Conservation (phyloP, 2,113 vertebrate genomes). For the Lophochroa leadbeateri region DNA sequence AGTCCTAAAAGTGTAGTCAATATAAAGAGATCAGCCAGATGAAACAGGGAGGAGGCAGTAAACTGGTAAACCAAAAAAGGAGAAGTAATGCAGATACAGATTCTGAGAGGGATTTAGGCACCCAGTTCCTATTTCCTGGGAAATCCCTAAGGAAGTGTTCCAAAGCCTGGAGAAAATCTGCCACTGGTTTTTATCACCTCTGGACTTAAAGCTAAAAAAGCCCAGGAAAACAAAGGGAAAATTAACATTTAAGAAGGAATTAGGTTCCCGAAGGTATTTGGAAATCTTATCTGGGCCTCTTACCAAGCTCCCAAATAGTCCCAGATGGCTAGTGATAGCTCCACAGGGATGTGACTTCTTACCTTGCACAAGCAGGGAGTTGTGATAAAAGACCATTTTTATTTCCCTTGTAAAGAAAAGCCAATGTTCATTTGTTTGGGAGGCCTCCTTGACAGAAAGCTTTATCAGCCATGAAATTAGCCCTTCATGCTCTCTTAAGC, state of each 20-base stretch:
- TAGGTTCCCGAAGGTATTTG: not conserved
- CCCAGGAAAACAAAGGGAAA: not conserved
- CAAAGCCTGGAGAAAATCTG: not conserved
- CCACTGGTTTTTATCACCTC: not conserved
- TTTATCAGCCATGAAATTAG: constrained; percentile 80
- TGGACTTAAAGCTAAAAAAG: not conserved
- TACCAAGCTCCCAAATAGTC: not conserved
- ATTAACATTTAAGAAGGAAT: not conserved
- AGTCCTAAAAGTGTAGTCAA: not conserved
- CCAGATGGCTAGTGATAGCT: not conserved
- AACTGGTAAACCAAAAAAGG: not conserved
- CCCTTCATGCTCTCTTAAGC: constrained; percentile 67
- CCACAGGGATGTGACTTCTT: not conserved
- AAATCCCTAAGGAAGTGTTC: not conserved
- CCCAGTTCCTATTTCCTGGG: not conserved
- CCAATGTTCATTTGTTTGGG: constrained; percentile 72
- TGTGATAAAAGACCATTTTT: constrained; percentile 28
- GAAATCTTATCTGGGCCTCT: not conserved
- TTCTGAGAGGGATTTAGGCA: not conserved
- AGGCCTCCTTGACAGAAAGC: constrained; percentile 60
- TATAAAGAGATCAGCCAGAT: not conserved
- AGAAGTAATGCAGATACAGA: not conserved
- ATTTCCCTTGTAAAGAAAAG: constrained; percentile 56
- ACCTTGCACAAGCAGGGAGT: not conserved
- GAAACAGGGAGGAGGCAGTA: not conserved